Base-by-base conservation (phyloP, 1,140 invertebrate genomes). In the Formica selysi region DNA sequence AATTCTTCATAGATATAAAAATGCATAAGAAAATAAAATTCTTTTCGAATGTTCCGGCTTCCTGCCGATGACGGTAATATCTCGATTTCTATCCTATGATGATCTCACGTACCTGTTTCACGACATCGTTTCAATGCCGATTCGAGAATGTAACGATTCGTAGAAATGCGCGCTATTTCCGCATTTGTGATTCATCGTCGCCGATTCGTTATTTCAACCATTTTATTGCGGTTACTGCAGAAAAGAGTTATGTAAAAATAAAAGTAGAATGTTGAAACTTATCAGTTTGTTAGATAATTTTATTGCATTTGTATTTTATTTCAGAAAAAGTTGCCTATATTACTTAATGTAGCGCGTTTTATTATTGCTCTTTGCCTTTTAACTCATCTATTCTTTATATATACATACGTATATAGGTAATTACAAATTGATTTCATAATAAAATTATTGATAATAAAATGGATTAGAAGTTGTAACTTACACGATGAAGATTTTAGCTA, bases 101-200 rank as follows among this genome's bases (percentile, higher is more conserved):
- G 86, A 84, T 88, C 71, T 87, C 79, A 68, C 62, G 62, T 76
- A 51, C 64, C 11, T 70, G 62, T 88, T 83, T 62, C 57, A 67
- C 29, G n/a, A 26, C 86, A 76, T 74, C 83, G 88, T 80, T 88
- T 85, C 71, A 16, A 74, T 73, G 57, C 68, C 79, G 41, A 36
- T 44, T 13, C 38, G 67, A 36, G 65, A 73, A 71, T 5, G 67
- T 73, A 81, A 73, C 67, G 51, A 81, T 74, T 44, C 26, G 16
- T 48, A 13, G 26, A 38, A 71, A 59, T 22, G 67, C 57, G 29
- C 29, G 41, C 36, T 68, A 13, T 6, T 74, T 74, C 54, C 68
- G 29, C 54, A 22, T 73, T 81, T 74, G 26, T 74, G 79, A 83
- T 73, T 73, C 70, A 73, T n/a, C 48, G 16, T 51, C 16, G 10